Evolutionary conservation across 1,140 invertebrate species (phyloP), one percentile per base, ranked within the genome.

Genomic region (Hyles vespertilio): DNA sequence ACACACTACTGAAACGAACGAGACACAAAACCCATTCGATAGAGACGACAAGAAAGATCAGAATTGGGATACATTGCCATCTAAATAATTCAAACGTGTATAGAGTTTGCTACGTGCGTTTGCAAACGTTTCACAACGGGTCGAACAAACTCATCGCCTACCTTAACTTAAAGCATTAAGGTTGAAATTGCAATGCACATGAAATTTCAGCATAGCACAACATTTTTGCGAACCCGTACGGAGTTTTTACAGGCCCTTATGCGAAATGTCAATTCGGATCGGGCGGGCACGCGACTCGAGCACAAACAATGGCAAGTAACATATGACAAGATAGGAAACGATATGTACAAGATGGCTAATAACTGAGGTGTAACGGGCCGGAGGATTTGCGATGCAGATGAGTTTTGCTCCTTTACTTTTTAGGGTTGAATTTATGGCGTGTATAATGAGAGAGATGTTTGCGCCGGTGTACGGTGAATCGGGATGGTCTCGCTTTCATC

Each of bases 231-330:
- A 55, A 64, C 51, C 51, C 65, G 72, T 82, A 79, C 79, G 68
- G 75, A 83, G 74, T 85, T 87, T 87, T 87, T 87, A 84, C 82
- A 81, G 70, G 74, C 84, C 80, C 75, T 85, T 81, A 81, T 78
- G 73, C 79, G 81, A 76, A 77, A 85, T 79, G 84, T 84, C 84
- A 80, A 87, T 85, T 79, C 77, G 76, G 74, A 84, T 85, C 68
- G 57, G 53, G 33, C 36, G n/a, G 52, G 43, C 12, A 12, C 7
- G 36, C n/a, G 52, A 54, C 36, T 40, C 36, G n/a, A 45, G 11
- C 75, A 67, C 74, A 76, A 83, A 81, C 80, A 81, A 81, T 84
- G 81, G 79, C 70, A 78, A 63, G 72, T 84, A 81, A 83, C 54
- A 68, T 74, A 77, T 75, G 78, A 81, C 79, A 83, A 82, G 81